Conservation (phyloP, 2,888 invertebrate genomes). For the Digitonthophagus gazella region DNA sequence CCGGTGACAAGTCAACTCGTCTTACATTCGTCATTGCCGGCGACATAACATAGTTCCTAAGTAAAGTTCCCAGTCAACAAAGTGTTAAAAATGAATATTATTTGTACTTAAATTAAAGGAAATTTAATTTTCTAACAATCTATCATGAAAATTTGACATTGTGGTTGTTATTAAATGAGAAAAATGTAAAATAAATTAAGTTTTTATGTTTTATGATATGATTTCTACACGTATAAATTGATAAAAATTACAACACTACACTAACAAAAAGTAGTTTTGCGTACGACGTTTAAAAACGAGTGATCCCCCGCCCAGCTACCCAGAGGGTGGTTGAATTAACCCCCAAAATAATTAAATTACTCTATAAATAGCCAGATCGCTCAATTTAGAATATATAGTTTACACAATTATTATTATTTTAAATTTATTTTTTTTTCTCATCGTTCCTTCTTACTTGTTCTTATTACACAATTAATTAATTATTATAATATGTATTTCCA, state of each 20-base stretch:
- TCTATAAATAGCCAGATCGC: constrained; percentile 36
- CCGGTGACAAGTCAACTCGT: too few species aligned
- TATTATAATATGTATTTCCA: constrained; percentile 38
- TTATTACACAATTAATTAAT: constrained; percentile 34
- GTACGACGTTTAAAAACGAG: constrained; percentile 43
- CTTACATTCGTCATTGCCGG: too few species aligned
- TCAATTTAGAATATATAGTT: constrained; percentile 40
- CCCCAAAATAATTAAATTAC: constrained; percentile 25
- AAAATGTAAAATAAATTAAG: constrained; percentile 2
- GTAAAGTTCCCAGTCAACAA: too few species aligned
- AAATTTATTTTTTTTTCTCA: constrained; percentile 28
- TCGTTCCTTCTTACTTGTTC: constrained; percentile 12
- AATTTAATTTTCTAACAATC: too few species aligned
- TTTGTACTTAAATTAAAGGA: too few species aligned
- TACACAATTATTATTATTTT: constrained; percentile 32
- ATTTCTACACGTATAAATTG: constrained; percentile 16
- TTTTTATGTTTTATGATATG: background rate
- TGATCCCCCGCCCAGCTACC: constrained; percentile 55
- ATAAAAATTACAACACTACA: constrained; percentile 23
- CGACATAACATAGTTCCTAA: too few species aligned
- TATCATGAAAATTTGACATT: too few species aligned
- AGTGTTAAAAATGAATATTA: too few species aligned
- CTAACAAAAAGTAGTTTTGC: constrained; percentile 26
- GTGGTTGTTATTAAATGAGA: too few species aligned
- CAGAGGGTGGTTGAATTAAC: constrained; percentile 35